Percentiles rank a stretch among this genome's conserved stretches.
Evolutionary conservation across 2,888 invertebrate species (phyloP).

Genomic region (Stenolophus ochropezus): DNA sequence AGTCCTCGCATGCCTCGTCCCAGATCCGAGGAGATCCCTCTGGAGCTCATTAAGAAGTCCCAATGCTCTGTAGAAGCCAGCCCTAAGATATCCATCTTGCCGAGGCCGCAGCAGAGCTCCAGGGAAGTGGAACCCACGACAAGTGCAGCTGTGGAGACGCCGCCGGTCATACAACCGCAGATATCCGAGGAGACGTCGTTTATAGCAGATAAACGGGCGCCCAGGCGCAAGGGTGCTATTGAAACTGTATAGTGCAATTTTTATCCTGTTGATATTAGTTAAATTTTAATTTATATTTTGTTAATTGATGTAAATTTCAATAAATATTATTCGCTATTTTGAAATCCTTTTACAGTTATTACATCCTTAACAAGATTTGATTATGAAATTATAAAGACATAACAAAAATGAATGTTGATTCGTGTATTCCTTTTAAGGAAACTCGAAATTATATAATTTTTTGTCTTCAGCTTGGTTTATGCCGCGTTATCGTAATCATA

Average conservation of each 20-base stretch:
- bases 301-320: conserved; percentile 53
- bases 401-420: no score
- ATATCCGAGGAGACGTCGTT: conserved; percentile 88
- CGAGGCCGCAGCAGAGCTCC: conserved; percentile 74
- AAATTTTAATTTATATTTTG: conserved; percentile 52
- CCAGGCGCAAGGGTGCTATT: conserved; percentile 72
- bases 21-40: conserved; percentile 86
- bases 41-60: conserved; percentile 84
- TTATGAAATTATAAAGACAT: no score
- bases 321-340: conserved; percentile 30
- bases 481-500: no score
- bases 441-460: neutral
- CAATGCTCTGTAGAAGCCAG: conserved; percentile 73
- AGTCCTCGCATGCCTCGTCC: conserved; percentile 85
- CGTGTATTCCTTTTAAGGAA: neutral
- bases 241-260: conserved; percentile 73
- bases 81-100: conserved; percentile 71
- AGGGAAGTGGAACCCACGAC: neutral
- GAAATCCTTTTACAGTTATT: neutral
- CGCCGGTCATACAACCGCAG: conserved; percentile 63
- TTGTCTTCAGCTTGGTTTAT: no score
- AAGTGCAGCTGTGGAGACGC: conserved; percentile 38
- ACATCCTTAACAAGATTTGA: neutral
- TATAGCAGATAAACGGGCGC: conserved; percentile 76
- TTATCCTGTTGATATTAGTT: conserved; percentile 52